Percentiles rank a stretch among this genome's conserved stretches.
Conservation (phyloP, 2,113 vertebrate species). For the Centropus unirufus region DNA sequence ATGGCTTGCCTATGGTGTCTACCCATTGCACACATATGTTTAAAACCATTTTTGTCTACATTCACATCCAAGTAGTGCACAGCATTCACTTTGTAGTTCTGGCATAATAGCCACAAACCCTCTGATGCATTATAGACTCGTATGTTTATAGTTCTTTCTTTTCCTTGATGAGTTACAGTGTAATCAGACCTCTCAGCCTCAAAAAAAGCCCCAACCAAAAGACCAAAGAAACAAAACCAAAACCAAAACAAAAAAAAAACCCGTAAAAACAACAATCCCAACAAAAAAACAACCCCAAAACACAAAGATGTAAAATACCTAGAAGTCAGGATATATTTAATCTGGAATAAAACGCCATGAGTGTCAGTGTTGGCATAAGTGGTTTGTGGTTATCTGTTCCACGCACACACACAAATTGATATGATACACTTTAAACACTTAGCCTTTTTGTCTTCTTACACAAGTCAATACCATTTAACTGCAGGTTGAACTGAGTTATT, state of each 20-base stretch:
- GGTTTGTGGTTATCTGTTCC: conserved; percentile 24
- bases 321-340: not conserved
- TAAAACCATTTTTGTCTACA: conserved; percentile 19
- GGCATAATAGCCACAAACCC: conserved; percentile 56
- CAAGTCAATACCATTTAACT: not conserved
- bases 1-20: conserved; percentile 40
- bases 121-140: conserved; percentile 72
- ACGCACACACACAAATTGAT: not conserved
- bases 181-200: conserved; percentile 5
- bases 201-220: not conserved
- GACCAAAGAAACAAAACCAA: too few species aligned
- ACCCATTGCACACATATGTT: conserved; percentile 43
- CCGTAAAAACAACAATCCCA: too few species aligned
- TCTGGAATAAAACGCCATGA: not conserved
- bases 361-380: not conserved
- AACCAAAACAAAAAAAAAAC: too few species aligned
- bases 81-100: conserved; percentile 49
- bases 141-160: conserved; percentile 17
- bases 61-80: conserved; percentile 38
- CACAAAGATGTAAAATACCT: not conserved
- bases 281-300: not conserved
- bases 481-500: not conserved
- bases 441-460: not conserved
- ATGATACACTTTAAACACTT: not conserved
- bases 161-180: conserved; percentile 30